Conservation (phyloP, 2,888 invertebrate genomes). For the Chirona hameri region DNA sequence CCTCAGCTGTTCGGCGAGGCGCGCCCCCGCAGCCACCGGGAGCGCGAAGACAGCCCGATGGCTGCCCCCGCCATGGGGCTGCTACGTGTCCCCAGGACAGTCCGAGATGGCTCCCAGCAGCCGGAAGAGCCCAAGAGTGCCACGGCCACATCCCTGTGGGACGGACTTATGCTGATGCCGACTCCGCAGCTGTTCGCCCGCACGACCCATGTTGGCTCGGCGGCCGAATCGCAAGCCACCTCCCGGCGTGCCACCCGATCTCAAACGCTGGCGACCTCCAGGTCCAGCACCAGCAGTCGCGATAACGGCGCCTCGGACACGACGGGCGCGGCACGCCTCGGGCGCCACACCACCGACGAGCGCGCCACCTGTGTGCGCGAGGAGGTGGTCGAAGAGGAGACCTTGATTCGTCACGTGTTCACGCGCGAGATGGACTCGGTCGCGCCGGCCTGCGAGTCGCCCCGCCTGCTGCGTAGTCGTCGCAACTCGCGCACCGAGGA, state of each 20-base stretch:
- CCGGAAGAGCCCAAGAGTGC: no score
- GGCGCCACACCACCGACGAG: neutral
- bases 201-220: neutral
- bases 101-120: neutral
- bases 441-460: neutral
- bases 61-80: neutral
- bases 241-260: neutral
- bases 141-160: neutral
- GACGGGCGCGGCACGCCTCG: neutral
- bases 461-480: neutral
- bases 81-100: neutral
- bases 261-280: no score
- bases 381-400: constrained; percentile 3
- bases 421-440: neutral
- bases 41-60: neutral
- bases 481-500: neutral
- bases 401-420: constrained; percentile 10
- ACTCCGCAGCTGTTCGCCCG: neutral
- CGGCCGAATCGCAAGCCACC: neutral
- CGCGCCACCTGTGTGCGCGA: neutral
- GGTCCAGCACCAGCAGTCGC: no score
- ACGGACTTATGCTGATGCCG: neutral
- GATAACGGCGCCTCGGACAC: no score
- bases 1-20: neutral
- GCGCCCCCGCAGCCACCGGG: neutral